Evolutionary conservation across 2,797 vertebrate genomes (phyloP).

Genomic region (Distichodus sexfasciatus): DNA sequence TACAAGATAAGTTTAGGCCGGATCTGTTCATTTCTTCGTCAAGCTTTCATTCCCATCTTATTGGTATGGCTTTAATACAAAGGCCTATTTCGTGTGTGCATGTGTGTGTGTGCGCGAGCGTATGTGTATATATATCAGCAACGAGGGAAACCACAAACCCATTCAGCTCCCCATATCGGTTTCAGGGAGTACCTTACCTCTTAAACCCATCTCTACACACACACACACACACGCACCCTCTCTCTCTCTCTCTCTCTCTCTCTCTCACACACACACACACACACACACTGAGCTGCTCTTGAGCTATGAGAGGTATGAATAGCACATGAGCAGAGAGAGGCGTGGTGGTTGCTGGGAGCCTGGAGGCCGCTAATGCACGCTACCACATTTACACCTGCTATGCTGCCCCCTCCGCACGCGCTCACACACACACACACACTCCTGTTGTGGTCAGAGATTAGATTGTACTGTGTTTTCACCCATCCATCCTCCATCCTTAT

Average conservation of each 20-base stretch:
- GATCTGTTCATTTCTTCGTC: no score
- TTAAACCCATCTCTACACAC: not conserved
- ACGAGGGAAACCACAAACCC: no score
- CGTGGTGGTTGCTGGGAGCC: no score
- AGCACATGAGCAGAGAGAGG: slow-evolving; percentile 29
- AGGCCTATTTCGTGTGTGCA: no score
- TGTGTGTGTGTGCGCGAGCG: no score
- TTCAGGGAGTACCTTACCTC: slow-evolving; percentile 25
- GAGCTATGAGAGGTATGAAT: slow-evolving; percentile 30
- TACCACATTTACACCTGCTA: slow-evolving; percentile 37
- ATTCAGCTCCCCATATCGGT: slow-evolving; percentile 28
- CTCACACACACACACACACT: not conserved
- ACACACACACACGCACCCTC: slow-evolving; percentile 17
- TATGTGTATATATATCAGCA: no score
- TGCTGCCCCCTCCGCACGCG: not conserved
- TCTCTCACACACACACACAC: slow-evolving; percentile 15
- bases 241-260: no score
- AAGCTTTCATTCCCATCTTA: no score
- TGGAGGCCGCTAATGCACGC: slow-evolving; percentile 31
- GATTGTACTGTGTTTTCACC: slow-evolving; percentile 6
- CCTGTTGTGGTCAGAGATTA: slow-evolving; percentile 18
- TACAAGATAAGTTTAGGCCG: no score
- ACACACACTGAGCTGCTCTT: slow-evolving; percentile 6
- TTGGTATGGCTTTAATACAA: no score
- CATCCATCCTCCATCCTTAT: slow-evolving; percentile 19